Evolutionary conservation across 2,797 vertebrate species (phyloP).

Genomic region (Rhabdomys pumilio): DNA sequence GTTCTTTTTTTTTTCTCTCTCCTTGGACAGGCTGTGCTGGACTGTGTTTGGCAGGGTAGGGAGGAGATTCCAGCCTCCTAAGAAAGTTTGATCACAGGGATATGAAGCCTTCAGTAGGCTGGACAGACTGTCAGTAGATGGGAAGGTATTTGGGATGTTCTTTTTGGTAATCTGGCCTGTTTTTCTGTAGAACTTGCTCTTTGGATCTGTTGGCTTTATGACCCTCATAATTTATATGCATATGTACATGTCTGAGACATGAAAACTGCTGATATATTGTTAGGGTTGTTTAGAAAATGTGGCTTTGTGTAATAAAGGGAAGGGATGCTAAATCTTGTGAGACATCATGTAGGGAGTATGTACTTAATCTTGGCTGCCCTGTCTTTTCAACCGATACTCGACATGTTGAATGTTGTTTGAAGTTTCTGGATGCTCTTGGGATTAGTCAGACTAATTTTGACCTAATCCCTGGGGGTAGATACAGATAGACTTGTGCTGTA

Average conservation of each 20-base stretch:
- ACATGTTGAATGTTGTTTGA: not conserved
- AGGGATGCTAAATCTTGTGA: not conserved
- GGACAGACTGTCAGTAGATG: not conserved
- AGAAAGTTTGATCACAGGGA: not conserved
- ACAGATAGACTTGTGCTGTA: not conserved
- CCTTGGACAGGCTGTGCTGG: not conserved
- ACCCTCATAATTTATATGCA: not conserved
- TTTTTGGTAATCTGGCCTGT: not conserved
- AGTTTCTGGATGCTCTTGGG: not conserved
- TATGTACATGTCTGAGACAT: not conserved
- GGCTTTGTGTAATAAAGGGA: not conserved
- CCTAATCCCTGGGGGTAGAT: not conserved
- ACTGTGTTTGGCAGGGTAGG: not conserved
- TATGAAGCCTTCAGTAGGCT: not conserved
- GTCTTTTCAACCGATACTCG: not conserved
- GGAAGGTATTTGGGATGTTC: not conserved
- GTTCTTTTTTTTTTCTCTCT: not conserved
- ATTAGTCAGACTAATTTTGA: not conserved
- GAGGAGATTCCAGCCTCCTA: not conserved
- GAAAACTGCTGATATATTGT: not conserved
- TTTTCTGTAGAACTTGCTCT: not conserved
- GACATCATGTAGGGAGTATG: not conserved
- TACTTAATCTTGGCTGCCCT: not conserved
- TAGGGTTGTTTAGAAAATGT: not conserved
- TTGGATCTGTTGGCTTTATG: not conserved